phyloP scores from a whole-genome alignment of 2,888 invertebrate genomes.

The Mellilla xanthometata region DNA sequence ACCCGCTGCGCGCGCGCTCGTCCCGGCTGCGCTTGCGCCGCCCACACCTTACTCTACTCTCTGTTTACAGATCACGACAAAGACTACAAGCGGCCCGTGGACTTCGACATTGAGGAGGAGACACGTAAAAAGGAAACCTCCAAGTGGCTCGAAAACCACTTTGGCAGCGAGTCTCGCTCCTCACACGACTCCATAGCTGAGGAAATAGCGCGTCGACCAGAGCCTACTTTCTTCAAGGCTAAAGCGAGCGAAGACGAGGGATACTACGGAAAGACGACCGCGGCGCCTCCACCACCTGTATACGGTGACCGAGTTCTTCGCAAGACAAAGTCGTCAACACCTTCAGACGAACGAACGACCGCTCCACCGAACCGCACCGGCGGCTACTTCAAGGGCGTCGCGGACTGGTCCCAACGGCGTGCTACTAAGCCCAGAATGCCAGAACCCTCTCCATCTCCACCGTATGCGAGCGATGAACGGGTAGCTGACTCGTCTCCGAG shows the following conservation, averaged over 20 bases:
- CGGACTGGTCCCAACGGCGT: slow-evolving; percentile 89
- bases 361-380: slow-evolving; percentile 68
- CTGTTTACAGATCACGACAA: slow-evolving; percentile 86
- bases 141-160: slow-evolving; percentile 95
- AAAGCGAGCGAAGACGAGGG: slow-evolving; percentile 74
- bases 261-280: slow-evolving; percentile 70
- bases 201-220: slow-evolving; percentile 83
- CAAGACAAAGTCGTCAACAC: slow-evolving; percentile 79
- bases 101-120: slow-evolving; percentile 94
- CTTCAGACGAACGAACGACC: slow-evolving; percentile 74
- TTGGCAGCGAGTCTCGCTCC: slow-evolving; percentile 92
- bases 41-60: slow-evolving; percentile 38
- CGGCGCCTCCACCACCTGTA: slow-evolving; percentile 69
- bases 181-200: slow-evolving; percentile 87
- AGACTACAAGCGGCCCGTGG: slow-evolving; percentile 91
- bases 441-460: slow-evolving; percentile 73
- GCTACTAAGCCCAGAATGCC: slow-evolving; percentile 78
- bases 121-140: slow-evolving; percentile 94
- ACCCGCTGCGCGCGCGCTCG: slow-evolving; percentile 60
- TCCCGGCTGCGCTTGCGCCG: slow-evolving; percentile 36
- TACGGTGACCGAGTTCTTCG: slow-evolving; percentile 74
- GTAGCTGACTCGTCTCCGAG: slow-evolving; percentile 63
- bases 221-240: slow-evolving; percentile 90
- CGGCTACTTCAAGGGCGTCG: slow-evolving; percentile 88
- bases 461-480: slow-evolving; percentile 68